These are phyloP conservation scores for Sphenodon punctatus DNA, from an alignment of 2,797 vertebrate species.

Conservation along the genomic window DNA sequence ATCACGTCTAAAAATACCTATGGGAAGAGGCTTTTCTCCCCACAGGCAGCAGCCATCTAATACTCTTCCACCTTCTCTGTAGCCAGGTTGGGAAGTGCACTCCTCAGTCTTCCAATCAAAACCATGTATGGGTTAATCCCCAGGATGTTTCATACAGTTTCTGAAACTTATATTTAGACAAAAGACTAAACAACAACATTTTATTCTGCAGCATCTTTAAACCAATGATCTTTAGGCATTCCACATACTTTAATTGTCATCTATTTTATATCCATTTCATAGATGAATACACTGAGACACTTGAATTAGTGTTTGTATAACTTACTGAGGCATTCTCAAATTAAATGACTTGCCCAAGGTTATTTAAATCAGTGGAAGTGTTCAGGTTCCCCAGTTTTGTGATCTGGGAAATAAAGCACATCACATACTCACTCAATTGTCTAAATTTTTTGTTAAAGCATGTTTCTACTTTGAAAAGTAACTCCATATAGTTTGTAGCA, in stretches of 20 bases:
- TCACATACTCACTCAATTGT: not conserved
- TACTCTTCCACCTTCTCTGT: too few relatives aligned
- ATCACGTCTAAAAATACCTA: too few relatives aligned
- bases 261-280: not conserved
- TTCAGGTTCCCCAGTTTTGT: not conserved
- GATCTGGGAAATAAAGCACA: not conserved
- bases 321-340: not conserved
- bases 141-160: not conserved
- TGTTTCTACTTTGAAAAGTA: not conserved
- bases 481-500: not conserved
- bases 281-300: not conserved
- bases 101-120: too few relatives aligned
- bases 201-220: not conserved
- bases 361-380: not conserved
- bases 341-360: not conserved
- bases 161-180: not conserved
- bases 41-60: too few relatives aligned
- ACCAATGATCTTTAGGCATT: conserved; percentile 1
- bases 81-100: too few relatives aligned
- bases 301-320: not conserved
- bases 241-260: not conserved
- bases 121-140: not conserved
- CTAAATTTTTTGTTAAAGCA: not conserved
- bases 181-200: not conserved
- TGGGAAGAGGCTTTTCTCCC: too few relatives aligned